These are phyloP conservation scores for Leucophenga varia DNA, from an alignment of 1,140 invertebrate species.

Conservation along the genomic window DNA sequence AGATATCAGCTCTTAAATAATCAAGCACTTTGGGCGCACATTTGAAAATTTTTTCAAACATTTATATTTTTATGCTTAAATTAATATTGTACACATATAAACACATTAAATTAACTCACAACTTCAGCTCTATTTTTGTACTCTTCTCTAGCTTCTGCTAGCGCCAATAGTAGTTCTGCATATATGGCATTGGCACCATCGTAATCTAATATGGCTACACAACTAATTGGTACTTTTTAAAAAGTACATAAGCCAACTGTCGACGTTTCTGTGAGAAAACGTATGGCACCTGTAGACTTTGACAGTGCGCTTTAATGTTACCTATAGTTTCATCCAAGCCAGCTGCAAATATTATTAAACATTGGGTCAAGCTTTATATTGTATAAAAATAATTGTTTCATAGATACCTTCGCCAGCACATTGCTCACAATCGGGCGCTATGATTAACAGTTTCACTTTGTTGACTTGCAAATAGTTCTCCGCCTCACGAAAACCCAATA, in stretches of 20 bases:
- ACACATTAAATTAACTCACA: constrained; percentile 33
- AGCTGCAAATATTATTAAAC: constrained; percentile 10
- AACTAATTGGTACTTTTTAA: constrained; percentile 43
- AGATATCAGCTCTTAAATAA: too few species aligned
- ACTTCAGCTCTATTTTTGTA: constrained; percentile 27
- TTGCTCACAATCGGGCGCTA: constrained; percentile 61
- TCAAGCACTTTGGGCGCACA: constrained; percentile 25
- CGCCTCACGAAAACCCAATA: constrained; percentile 64
- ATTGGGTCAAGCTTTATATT: neutral
- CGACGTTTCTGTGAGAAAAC: constrained; percentile 39
- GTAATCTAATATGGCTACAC: constrained; percentile 44
- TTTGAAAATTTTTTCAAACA: constrained; percentile 4
- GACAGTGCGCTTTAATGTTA: constrained; percentile 33
- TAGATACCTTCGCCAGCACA: constrained; percentile 24
- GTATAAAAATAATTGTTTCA: neutral
- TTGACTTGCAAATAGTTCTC: constrained; percentile 61
- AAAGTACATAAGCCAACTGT: constrained; percentile 34
- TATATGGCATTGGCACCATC: constrained; percentile 38
- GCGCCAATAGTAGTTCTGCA: constrained; percentile 24
- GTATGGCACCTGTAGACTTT: constrained; percentile 34
- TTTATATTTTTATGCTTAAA: too few species aligned
- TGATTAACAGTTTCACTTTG: constrained; percentile 63
- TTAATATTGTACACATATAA: too few species aligned
- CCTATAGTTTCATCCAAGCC: constrained; percentile 38
- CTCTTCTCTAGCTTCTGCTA: constrained; percentile 22